Conservation (phyloP, 2,113 vertebrate genomes). For the Aramus guarauna region DNA sequence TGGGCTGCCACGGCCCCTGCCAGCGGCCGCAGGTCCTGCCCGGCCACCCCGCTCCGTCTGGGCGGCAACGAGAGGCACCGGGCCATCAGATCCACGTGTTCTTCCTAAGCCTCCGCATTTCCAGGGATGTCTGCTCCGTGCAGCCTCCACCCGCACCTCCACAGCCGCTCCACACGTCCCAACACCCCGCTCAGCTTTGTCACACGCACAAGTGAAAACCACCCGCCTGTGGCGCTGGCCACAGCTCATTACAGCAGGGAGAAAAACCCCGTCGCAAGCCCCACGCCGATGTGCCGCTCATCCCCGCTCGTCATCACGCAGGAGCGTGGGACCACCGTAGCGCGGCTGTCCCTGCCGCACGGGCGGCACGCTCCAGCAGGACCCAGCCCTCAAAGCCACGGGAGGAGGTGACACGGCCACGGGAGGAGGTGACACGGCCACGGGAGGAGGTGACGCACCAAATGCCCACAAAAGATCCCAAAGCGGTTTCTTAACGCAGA, state of each 20-base stretch:
- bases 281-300: rapidly evolving
- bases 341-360: neutral
- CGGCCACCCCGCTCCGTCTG: rapidly evolving
- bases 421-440: neutral
- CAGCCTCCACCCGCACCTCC: neutral
- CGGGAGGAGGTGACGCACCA: neutral
- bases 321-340: rapidly evolving
- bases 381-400: neutral
- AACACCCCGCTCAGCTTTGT: rapidly evolving
- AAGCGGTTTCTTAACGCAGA: neutral
- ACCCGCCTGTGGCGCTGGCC: rapidly evolving
- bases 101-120: rapidly evolving
- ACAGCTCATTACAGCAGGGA: rapidly evolving
- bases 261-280: too few relatives aligned
- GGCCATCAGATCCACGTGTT: rapidly evolving
- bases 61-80: rapidly evolving
- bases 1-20: neutral
- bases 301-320: rapidly evolving
- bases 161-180: rapidly evolving
- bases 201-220: rapidly evolving
- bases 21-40: neutral
- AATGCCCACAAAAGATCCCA: neutral
- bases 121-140: rapidly evolving
- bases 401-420: neutral
- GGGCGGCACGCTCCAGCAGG: neutral